Evolutionary conservation across 2,888 invertebrate genomes (phyloP).

Genomic region (Andrena bicolor): DNA sequence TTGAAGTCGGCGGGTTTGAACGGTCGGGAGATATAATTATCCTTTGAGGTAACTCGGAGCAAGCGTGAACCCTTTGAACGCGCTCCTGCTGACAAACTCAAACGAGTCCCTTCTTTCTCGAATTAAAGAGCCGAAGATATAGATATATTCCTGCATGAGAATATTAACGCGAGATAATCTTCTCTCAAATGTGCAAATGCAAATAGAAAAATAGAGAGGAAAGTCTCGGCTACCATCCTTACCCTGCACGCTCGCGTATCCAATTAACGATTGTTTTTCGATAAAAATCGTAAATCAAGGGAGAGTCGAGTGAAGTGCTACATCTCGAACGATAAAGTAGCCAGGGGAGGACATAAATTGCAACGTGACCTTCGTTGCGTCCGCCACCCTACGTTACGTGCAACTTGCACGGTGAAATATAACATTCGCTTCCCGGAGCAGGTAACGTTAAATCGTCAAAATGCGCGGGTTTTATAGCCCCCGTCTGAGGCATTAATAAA

Average conservation of each 20-base stretch:
- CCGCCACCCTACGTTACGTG: conserved; percentile 18
- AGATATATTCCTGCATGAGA: no score
- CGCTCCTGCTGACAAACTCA: no score
- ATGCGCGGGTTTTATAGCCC: conserved; percentile 38
- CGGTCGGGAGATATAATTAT: conserved; percentile 30
- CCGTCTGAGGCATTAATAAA: conserved; percentile 20
- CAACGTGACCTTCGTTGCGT: conserved; percentile 48
- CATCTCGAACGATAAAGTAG: conserved; percentile 45
- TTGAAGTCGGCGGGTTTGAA: conserved; percentile 21
- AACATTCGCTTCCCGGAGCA: conserved; percentile 35
- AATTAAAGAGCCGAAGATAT: no score
- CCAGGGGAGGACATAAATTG: conserved; percentile 49
- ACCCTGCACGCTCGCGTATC: conserved; percentile 6
- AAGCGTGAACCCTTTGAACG: no score
- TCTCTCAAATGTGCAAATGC: no score
- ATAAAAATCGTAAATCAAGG: conserved; percentile 54
- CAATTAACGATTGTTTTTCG: conserved; percentile 53
- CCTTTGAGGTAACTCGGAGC: background rate
- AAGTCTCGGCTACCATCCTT: no score
- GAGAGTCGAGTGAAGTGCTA: conserved; percentile 4
- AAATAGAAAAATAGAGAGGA: no score
- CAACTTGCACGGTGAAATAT: conserved; percentile 48
- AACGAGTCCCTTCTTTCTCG: no score
- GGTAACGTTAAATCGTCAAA: conserved; percentile 54
- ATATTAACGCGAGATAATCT: no score